Evolutionary conservation across 2,113 vertebrate species (phyloP).

Genomic region (Dicaeum eximium): DNA sequence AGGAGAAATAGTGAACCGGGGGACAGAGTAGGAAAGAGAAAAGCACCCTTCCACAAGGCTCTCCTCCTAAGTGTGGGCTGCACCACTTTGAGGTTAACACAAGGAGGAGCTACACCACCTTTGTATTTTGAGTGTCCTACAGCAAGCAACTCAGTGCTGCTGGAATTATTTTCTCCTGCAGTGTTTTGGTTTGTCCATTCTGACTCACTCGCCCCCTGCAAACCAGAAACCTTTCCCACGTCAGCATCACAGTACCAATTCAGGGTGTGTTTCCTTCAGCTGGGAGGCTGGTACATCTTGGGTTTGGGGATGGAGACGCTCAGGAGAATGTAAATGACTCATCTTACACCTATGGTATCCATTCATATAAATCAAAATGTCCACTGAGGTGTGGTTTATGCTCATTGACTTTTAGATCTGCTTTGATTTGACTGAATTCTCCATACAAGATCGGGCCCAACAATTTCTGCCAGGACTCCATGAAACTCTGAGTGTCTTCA

Average conservation of each 20-base stretch:
- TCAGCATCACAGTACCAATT: not conserved
- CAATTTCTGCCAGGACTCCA: not conserved
- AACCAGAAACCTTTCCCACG: not conserved
- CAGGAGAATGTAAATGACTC: not conserved
- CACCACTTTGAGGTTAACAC: not conserved
- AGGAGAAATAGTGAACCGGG: not conserved
- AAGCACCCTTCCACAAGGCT: not conserved
- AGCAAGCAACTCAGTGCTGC: not conserved
- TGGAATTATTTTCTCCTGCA: not conserved
- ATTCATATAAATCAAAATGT: not conserved
- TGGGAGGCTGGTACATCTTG: not conserved
- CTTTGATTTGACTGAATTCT: not conserved
- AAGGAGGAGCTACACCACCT: slow-evolving; percentile 41
- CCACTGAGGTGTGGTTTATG: not conserved
- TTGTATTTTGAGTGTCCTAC: not conserved
- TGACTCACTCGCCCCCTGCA: not conserved
- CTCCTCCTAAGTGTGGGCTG: not conserved
- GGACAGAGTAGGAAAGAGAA: not conserved
- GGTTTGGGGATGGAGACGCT: not conserved
- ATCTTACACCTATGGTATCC: not conserved
- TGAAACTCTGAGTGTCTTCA: not conserved
- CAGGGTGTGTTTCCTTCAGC: not conserved
- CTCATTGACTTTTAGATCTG: not conserved
- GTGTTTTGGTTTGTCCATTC: not conserved
- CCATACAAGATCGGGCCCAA: not conserved